Base-by-base conservation (phyloP, 2,113 vertebrate genomes). In the Microtus richardsoni region DNA sequence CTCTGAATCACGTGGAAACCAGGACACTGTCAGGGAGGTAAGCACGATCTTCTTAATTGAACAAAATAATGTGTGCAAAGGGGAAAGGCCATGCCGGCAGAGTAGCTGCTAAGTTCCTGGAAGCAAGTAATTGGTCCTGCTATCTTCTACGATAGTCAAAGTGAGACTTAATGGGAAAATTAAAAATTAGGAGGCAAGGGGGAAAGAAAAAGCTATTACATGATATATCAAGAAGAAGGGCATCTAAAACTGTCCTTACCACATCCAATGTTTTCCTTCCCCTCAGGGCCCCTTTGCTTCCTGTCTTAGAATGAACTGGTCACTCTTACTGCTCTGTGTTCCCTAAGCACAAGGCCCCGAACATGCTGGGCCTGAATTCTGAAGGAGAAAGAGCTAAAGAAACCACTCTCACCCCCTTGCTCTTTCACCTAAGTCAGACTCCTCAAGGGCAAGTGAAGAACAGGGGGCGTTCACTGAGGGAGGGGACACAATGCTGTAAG, bases 151-250 rank as follows among this genome's bases (percentile, higher is more conserved):
- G 62, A 78, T 1, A n/a, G 62, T 75, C 93, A 93, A 89, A 94
- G 17, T 89, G 16, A 60, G 79, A 64, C 54, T 87, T 88, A 77
- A 90, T 22, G 75, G 71, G 84, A 94, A 97, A 89, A 91, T 74
- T 79, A 92, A 83, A 95, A 94, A 54, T 44, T 19, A 93, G 49
- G 58, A 97, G 73, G 70, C 58, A 78, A 91, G 93, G 68, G 66
- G 49, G 14, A 28, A 49, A 88, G 14, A 28, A 49, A 88, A 89
- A 62, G 39, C 60, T 26, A 84, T 9, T 70, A 10, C 6, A 77
- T 89, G n/a, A 86, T 75, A 80, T 52, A 92, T 22, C 33, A 62
- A 86, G 95, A 94, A 77, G 21, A 12, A 60, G n/a, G 13, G 24
- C 30, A 47, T 75, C 19, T 49, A 22, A 83, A 87, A 77, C 9